Conservation (phyloP, 2,113 vertebrate genomes). For the Eudyptes chrysolophus region DNA sequence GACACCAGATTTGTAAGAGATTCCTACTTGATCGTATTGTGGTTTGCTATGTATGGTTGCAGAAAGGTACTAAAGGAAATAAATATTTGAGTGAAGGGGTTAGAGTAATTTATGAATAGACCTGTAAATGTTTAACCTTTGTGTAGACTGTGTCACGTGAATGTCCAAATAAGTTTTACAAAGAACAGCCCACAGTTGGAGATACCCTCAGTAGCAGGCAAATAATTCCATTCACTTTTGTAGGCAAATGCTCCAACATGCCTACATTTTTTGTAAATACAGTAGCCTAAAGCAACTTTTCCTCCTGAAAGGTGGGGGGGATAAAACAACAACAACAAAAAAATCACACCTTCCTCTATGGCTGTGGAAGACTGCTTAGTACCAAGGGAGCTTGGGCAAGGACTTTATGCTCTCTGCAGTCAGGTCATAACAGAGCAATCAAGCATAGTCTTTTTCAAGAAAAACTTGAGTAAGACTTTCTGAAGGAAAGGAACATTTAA, state of each 20-base stretch:
- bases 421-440: not conserved
- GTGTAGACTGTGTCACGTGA: not conserved
- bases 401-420: not conserved
- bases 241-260: not conserved
- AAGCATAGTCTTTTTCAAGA: not conserved
- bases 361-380: not conserved
- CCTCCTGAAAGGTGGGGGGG: fast-evolving
- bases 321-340: not conserved
- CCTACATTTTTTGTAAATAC: not conserved
- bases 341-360: not conserved
- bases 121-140: not conserved
- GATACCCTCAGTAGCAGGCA: not conserved
- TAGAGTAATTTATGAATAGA: not conserved
- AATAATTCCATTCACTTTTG: not conserved
- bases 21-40: not conserved
- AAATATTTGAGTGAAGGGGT: not conserved
- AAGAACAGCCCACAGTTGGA: not conserved
- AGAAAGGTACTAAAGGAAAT: not conserved
- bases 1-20: not conserved
- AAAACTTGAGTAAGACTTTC: fast-evolving
- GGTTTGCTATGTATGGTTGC: not conserved
- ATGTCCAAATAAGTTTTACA: not conserved
- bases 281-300: not conserved
- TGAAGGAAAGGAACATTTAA: not conserved
- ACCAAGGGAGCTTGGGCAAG: not conserved